Evolutionary conservation across 2,113 vertebrate species (phyloP).

Genomic region (Aphelocoma coerulescens): DNA sequence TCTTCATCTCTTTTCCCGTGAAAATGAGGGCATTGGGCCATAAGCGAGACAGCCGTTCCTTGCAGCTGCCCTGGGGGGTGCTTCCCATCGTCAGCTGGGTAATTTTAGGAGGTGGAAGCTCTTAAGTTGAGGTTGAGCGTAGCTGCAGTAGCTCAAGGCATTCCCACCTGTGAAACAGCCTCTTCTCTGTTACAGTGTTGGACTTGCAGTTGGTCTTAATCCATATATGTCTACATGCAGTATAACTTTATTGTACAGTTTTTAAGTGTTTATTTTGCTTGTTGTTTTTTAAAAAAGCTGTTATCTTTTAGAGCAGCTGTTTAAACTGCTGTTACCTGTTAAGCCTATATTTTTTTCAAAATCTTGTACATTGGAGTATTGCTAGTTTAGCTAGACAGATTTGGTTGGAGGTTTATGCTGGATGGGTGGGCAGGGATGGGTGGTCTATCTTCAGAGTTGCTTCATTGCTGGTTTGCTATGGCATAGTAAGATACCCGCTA

Average conservation of each 20-base stretch:
- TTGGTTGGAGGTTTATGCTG: too few species aligned
- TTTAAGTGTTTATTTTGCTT: background rate
- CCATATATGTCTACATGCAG: fast-evolving
- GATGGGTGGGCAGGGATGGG: background rate
- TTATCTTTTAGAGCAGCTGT: background rate
- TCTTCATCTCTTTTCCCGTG: fast-evolving
- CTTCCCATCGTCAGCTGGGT: background rate
- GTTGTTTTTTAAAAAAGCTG: background rate
- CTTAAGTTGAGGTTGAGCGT: fast-evolving
- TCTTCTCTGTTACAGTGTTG: background rate
- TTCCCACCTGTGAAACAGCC: background rate
- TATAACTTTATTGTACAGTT: fast-evolving
- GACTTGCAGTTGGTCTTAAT: fast-evolving
- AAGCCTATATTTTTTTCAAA: fast-evolving
- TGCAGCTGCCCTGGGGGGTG: background rate
- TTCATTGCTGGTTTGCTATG: background rate
- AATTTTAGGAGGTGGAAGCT: background rate
- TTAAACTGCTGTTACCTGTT: background rate
- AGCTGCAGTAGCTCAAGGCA: fast-evolving
- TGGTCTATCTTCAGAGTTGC: background rate
- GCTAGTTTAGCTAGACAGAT: fast-evolving
- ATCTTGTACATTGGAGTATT: fast-evolving
- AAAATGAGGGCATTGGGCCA: fast-evolving
- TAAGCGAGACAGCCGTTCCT: fast-evolving
- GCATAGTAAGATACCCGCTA: fast-evolving